Conservation (phyloP, 2,113 vertebrate species). For the Nematolebias whitei region DNA sequence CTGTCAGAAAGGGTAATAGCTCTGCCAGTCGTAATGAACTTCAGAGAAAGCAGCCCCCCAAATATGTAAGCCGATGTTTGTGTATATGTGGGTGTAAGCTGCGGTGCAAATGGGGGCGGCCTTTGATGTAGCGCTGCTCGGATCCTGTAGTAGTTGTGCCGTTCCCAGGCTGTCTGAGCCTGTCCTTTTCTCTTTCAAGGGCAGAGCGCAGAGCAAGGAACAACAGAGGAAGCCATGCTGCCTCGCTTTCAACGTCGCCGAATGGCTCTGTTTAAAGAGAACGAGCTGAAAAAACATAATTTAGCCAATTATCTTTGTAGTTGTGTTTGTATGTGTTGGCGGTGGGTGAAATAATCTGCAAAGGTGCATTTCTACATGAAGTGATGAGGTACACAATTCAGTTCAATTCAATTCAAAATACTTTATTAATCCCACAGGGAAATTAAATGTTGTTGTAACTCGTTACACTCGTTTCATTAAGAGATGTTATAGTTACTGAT, state of each 20-base stretch:
- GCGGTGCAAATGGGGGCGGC: conserved; percentile 67
- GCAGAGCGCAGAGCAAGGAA: conserved; percentile 49
- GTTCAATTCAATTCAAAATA: no score
- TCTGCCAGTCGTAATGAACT: conserved; percentile 70
- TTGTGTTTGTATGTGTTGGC: neutral
- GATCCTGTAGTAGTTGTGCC: conserved; percentile 60
- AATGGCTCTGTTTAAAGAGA: conserved; percentile 28
- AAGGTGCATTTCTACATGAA: neutral
- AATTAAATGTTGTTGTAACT: no score
- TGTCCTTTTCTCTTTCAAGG: conserved; percentile 70
- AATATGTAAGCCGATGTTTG: conserved; percentile 74
- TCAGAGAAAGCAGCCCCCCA: conserved; percentile 66
- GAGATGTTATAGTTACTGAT: no score
- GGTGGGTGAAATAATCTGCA: neutral
- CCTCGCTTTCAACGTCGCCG: conserved; percentile 20
- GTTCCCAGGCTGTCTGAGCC: conserved; percentile 73
- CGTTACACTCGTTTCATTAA: no score
- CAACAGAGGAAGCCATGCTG: conserved; percentile 26
- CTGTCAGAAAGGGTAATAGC: conserved; percentile 63
- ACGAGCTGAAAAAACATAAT: neutral
- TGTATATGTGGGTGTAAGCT: conserved; percentile 75
- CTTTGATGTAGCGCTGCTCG: conserved; percentile 72
- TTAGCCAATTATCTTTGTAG: neutral
- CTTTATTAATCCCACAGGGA: no score
- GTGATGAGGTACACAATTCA: no score